Base-by-base conservation (phyloP, 30 jellyfish, hydroid and myxozoan genomes). In the Catostylus mosaicus region DNA sequence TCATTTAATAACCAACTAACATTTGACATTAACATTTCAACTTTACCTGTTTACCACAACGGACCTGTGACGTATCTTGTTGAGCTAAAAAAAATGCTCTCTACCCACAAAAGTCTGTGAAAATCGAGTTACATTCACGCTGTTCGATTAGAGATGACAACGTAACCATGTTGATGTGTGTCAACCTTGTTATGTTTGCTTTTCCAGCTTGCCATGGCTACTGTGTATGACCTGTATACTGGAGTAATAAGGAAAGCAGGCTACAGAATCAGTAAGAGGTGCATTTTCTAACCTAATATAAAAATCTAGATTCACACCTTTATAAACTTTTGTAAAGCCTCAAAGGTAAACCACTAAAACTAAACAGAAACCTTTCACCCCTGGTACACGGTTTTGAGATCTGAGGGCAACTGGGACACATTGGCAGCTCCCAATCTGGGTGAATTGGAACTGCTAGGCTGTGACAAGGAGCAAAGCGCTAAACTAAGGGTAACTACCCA, bases 231-330 rank as follows among this genome's bases (percentile, higher is more conserved):
- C 79, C 32, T 20, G 43, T 12, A 30, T 32, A 82, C 84, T 34
- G 85, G 85, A 45, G 46, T 33, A 66, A 26, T 62, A 47, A 68
- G 72, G 1, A 20, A 45, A n/a, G 92, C 92, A 29, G 43, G 68
- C 56, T 82, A 82, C 85, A 56, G 92, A 60, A 59, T 82, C 77
- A 82, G 92, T 68, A 82, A 82, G 50, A 82, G 92, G 92, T 82
- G 85, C 79, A 27, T 40, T 43, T 65, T 65, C 77, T 65, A 65
- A 65, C 30, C 77, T 65, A 27, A 50, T 50, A 5, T 50, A 10
- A n/a, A n/a, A n/a, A n/a, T n/a, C n/a, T n/a, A 50, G 20, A 50
- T 50, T 9, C 4, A 50, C 18, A 50, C 27, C 63, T 50, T 18
- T 50, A 27, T 50, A 16, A 50, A 50, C 63, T 40, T 40, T 23